These are phyloP conservation scores for Epinotia brunnichana DNA, from an alignment of 2,888 invertebrate species.

Conservation along the genomic window DNA sequence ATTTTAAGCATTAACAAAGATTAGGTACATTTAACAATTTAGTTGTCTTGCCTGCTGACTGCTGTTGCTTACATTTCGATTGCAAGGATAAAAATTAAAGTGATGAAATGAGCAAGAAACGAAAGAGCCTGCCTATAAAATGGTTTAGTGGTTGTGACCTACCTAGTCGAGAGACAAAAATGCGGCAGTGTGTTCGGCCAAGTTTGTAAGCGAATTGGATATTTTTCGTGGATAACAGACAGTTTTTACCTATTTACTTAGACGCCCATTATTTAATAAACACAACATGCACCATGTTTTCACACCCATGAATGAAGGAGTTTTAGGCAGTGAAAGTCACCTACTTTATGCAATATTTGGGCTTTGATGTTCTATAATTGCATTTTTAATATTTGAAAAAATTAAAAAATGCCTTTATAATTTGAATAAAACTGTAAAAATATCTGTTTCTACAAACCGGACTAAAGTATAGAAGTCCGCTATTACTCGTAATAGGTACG, in stretches of 20 bases:
- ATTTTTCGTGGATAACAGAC: too few species aligned
- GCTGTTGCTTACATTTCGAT: too few species aligned
- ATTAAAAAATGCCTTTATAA: not conserved
- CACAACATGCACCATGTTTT: not conserved
- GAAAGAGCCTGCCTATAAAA: too few species aligned
- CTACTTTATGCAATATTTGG: not conserved
- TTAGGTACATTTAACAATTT: too few species aligned
- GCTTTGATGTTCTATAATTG: conserved; percentile 2
- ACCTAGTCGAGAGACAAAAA: not conserved
- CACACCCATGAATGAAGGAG: not conserved
- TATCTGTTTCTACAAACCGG: not conserved
- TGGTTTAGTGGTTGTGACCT: too few species aligned
- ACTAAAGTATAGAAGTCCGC: not conserved
- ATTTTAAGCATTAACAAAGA: too few species aligned
- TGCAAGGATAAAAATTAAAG: too few species aligned
- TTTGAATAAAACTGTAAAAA: not conserved
- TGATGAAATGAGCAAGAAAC: too few species aligned
- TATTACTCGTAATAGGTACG: not conserved
- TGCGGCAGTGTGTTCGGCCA: not conserved
- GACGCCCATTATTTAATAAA: too few species aligned
- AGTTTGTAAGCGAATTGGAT: not conserved
- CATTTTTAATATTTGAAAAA: not conserved
- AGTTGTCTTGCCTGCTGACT: too few species aligned
- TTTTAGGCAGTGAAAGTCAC: conserved; percentile 8
- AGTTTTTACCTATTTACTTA: not conserved